Evolutionary conservation across 2,113 vertebrate species (phyloP).

Genomic region (Campylomormyrus numenius): DNA sequence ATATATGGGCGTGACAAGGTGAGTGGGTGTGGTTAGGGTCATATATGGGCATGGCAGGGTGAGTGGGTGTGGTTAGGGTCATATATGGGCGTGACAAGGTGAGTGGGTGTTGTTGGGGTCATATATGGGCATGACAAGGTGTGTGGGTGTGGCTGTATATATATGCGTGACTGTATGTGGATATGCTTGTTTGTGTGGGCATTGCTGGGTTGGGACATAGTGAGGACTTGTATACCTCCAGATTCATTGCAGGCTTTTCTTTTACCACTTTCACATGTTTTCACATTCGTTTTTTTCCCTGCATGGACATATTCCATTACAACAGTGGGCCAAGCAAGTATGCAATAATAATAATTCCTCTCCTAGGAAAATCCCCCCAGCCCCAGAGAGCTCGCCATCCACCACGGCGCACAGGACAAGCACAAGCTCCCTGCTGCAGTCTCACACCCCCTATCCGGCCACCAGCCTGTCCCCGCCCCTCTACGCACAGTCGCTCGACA

Average conservation of each 20-base stretch:
- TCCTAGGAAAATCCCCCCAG: conserved; percentile 88
- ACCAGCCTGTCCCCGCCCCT: conserved; percentile 69
- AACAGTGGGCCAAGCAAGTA: background rate
- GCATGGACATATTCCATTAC: background rate
- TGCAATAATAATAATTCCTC: background rate
- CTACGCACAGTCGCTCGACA: conserved; percentile 70
- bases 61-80: background rate
- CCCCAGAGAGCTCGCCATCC: conserved; percentile 67
- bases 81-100: background rate
- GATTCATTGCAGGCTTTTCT: background rate
- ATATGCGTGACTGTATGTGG: background rate
- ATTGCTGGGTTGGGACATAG: background rate
- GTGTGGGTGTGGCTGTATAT: background rate
- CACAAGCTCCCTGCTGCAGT: conserved; percentile 66
- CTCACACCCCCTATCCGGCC: conserved; percentile 69
- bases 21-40: background rate
- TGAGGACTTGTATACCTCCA: background rate
- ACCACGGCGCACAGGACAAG: conserved; percentile 72
- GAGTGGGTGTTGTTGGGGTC: background rate
- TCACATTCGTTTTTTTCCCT: background rate
- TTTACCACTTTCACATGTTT: background rate
- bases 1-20: background rate
- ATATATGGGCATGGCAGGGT: background rate
- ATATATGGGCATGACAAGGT: background rate
- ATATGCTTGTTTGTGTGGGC: background rate